Evolutionary conservation across 2,888 invertebrate species (phyloP), one percentile per base, ranked within the genome.

Genomic region (Ferrisia virgata): DNA sequence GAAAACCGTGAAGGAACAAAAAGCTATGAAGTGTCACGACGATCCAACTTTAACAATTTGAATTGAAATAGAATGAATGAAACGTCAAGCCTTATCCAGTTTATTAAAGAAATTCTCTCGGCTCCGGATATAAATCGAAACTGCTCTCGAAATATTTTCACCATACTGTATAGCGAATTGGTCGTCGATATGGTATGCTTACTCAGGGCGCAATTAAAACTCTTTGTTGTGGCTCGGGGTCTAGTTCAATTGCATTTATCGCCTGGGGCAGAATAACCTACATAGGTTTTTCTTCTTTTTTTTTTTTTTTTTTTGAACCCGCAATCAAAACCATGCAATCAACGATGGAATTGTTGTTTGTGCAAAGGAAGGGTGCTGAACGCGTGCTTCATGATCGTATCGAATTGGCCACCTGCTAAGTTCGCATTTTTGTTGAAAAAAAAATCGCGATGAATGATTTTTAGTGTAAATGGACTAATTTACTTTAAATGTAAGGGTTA

Each of bases 1-100:
- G 81, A 81, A 81, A 81, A 53, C 81, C 81, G 53, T 47, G 81
- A 81, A 53, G 81, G 53, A 81, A 81, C 81, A 81, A 81, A 53
- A 81, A 81, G 81, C 53, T 81, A 72, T 72, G 72, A 72, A 81
- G 81, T 81, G 81, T 47, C 81, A 81, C 81, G 81, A 47, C 81
- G 81, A 81, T 81, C 81, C 81, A 81, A 81, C 81, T 47, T 81
- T 81, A 81, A 53, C 47, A 81, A 47, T 53, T 81, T 33, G 53
- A 33, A 81, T 81, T 47, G 53, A 47, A 81, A 53, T 53, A 81
- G 81, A 81, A 53, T 33, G 53, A 53, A 53, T 53, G 81, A 81
- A 47, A 81, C 81, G 81, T 81, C 81, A 81, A 81, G 53, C 81
- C 72, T 53, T 81, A 53, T 81, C 53, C 81, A 53, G 81, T 81